phyloP scores from a whole-genome alignment of 2,888 invertebrate genomes.

The Halictus quadricinctus region DNA sequence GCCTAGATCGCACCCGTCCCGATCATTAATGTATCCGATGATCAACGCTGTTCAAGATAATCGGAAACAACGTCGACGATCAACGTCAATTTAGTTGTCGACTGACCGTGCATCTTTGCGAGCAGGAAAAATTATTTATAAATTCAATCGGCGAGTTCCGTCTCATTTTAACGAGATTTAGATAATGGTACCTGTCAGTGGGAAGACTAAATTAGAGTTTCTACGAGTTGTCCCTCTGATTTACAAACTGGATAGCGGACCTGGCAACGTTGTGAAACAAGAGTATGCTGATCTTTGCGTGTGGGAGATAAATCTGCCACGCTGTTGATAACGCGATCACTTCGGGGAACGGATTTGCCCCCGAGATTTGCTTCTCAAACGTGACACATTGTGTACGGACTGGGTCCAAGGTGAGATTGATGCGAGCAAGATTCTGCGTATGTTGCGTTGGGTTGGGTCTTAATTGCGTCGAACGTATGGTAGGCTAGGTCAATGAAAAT shows the following conservation, averaged over 20 bases:
- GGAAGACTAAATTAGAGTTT: background rate
- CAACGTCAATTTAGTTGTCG: background rate
- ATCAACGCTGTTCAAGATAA: background rate
- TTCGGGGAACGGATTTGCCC: background rate
- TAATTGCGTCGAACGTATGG: no score
- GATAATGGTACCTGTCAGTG: background rate
- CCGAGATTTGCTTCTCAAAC: background rate
- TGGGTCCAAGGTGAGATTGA: background rate
- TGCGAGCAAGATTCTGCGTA: background rate
- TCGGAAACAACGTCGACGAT: background rate
- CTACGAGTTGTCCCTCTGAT: background rate
- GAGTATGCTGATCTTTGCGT: background rate
- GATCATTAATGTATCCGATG: background rate
- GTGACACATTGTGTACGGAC: background rate
- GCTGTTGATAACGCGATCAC: background rate
- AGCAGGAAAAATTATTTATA: background rate
- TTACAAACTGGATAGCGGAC: background rate
- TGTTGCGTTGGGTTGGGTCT: background rate
- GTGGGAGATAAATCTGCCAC: background rate
- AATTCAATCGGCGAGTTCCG: slow-evolving; percentile 1
- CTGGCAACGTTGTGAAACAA: background rate
- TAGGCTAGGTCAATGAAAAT: background rate
- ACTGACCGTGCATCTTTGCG: background rate
- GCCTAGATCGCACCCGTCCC: background rate
- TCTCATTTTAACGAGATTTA: background rate